These are phyloP conservation scores for Panagrolaimus sp. DNA, from an alignment of 1,140 invertebrate genomes.

Conservation along the genomic window DNA sequence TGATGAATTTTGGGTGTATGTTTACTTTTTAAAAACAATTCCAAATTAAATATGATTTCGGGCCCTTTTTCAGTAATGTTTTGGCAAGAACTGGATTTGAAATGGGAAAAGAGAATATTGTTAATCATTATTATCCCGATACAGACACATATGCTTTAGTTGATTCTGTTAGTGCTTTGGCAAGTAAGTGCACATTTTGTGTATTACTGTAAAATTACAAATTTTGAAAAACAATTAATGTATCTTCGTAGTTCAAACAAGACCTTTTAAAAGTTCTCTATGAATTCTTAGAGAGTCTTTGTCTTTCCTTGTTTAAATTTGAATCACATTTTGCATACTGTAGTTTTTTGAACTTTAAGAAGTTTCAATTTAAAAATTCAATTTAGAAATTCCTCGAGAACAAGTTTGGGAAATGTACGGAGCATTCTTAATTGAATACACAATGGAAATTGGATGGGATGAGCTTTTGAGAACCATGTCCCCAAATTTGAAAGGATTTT, in stretches of 20 bases:
- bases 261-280: too few species aligned
- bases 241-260: too few species aligned
- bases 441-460: slow-evolving; percentile 52
- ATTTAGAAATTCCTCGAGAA: slow-evolving; percentile 41
- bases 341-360: too few species aligned
- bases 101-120: slow-evolving; percentile 46
- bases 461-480: slow-evolving; percentile 49
- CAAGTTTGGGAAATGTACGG: slow-evolving; percentile 48
- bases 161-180: slow-evolving; percentile 35
- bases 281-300: too few species aligned
- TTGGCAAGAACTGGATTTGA: slow-evolving; percentile 37
- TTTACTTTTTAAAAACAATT: too few species aligned
- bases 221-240: too few species aligned
- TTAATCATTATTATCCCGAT: slow-evolving; percentile 46
- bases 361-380: too few species aligned
- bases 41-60: neutral
- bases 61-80: neutral
- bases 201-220: too few species aligned
- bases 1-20: slow-evolving; percentile 43
- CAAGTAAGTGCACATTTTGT: slow-evolving; percentile 30
- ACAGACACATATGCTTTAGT: slow-evolving; percentile 42
- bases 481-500: slow-evolving; percentile 46
- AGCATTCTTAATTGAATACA: slow-evolving; percentile 45
- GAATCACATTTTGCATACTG: too few species aligned
- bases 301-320: too few species aligned